These are phyloP conservation scores for Carassius carassius DNA, from an alignment of 2,113 vertebrate genomes.

Conservation along the genomic window DNA sequence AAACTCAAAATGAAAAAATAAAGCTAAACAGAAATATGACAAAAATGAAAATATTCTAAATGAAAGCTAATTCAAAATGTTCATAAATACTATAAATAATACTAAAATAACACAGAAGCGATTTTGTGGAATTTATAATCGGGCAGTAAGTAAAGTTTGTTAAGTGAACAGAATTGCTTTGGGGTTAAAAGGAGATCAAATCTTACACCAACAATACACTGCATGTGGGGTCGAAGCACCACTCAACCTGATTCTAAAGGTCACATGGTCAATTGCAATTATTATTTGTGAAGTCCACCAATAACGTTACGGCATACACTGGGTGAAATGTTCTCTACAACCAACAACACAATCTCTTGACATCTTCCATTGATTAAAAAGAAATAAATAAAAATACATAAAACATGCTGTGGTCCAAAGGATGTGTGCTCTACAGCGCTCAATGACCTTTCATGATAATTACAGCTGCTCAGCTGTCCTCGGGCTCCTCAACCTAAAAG, in stretches of 20 bases:
- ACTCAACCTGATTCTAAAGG: not conserved
- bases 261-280: not conserved
- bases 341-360: constrained; percentile 10
- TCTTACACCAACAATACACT: not conserved
- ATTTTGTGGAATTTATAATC: not conserved
- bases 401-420: constrained; percentile 29
- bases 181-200: not conserved
- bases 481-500: constrained; percentile 60
- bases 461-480: constrained; percentile 65
- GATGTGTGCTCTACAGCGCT: constrained; percentile 59
- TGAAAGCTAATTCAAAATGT: not conserved
- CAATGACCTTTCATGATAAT: constrained; percentile 76
- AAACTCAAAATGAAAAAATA: not conserved
- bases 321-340: not conserved
- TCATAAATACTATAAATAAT: not conserved
- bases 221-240: not conserved
- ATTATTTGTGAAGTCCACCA: not conserved
- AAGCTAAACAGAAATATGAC: not conserved
- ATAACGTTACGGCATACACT: not conserved
- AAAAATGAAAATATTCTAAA: not conserved
- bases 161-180: not conserved
- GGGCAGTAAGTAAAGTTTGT: not conserved
- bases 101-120: not conserved
- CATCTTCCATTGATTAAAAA: not conserved
- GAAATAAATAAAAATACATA: not conserved